These are phyloP conservation scores for Pteronura brasiliensis DNA, from an alignment of 2,113 vertebrate genomes.

Conservation along the genomic window DNA sequence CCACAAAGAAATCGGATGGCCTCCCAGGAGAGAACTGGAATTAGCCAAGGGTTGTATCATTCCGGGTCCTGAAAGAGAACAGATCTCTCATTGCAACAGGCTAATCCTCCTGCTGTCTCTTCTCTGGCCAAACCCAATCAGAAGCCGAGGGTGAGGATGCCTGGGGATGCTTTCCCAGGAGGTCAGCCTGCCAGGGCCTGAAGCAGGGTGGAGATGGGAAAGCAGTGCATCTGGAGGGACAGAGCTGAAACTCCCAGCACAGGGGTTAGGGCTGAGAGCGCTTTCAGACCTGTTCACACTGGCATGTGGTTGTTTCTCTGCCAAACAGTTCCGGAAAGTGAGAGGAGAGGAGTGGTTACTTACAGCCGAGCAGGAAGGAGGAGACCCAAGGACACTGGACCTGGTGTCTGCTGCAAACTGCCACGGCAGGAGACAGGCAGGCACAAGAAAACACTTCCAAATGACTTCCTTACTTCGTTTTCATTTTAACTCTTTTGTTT, in stretches of 20 bases:
- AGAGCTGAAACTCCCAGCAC: neutral
- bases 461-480: neutral
- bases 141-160: neutral
- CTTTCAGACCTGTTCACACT: neutral
- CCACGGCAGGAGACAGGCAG: neutral
- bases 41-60: neutral
- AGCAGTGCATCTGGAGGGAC: neutral
- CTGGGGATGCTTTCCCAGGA: neutral
- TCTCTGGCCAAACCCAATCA: fast-evolving
- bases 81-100: neutral
- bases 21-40: neutral
- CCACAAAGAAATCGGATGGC: neutral
- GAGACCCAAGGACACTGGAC: neutral
- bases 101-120: neutral
- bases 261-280: neutral
- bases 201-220: no score
- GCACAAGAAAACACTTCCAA: neutral
- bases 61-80: neutral
- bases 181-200: neutral
- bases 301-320: neutral
- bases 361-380: neutral
- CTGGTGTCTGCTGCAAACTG: neutral
- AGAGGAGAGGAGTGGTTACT: neutral
- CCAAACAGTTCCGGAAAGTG: neutral
- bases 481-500: neutral